Evolutionary conservation across 1,140 invertebrate species (phyloP).

Genomic region (Helicoverpa zea): DNA sequence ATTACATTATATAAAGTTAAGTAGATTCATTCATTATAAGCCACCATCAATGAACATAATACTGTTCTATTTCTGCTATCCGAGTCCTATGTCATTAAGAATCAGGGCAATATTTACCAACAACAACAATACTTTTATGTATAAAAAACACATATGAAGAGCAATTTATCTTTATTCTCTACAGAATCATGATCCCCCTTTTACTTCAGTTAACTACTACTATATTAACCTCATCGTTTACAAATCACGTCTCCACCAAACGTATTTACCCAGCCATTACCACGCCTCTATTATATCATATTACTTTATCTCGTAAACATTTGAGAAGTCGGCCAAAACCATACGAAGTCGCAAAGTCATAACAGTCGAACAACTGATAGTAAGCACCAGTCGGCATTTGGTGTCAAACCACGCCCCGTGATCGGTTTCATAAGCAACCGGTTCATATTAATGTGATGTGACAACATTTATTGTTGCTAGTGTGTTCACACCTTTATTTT

Average conservation of each 20-base stretch:
- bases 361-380: conserved; percentile 3
- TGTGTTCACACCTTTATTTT: conserved; percentile 14
- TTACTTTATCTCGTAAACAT: neutral
- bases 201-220: neutral
- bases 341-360: conserved; percentile 1
- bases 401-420: conserved; percentile 16
- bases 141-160: too few relatives aligned
- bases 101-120: too few relatives aligned
- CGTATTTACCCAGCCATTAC: neutral
- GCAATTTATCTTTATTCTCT: too few relatives aligned
- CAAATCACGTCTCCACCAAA: neutral
- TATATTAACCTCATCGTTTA: neutral
- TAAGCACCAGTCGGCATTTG: conserved; percentile 8
- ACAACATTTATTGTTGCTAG: conserved; percentile 14
- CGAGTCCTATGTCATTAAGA: too few relatives aligned
- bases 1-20: too few relatives aligned
- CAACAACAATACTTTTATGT: too few relatives aligned
- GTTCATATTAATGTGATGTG: conserved; percentile 10
- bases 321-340: neutral
- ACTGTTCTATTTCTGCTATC: too few relatives aligned
- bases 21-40: too few relatives aligned
- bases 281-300: conserved; percentile 29
- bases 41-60: too few relatives aligned
- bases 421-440: conserved; percentile 35
- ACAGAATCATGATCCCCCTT: too few relatives aligned